These are phyloP conservation scores for Phylloscopus trochiloides DNA, from an alignment of 2,113 vertebrate species.

Conservation along the genomic window DNA sequence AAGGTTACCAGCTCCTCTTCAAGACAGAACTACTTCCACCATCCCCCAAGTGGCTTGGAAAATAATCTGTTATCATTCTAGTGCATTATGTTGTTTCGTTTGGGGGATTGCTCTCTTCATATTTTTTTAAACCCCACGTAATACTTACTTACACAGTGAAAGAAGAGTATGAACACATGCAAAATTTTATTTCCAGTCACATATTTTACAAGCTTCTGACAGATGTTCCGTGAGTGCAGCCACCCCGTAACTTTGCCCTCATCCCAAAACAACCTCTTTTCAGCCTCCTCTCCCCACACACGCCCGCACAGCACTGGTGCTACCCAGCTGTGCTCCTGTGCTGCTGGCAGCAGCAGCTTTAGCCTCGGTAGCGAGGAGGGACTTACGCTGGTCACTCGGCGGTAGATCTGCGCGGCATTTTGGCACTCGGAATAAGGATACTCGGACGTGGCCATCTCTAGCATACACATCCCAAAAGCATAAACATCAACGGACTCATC, in stretches of 20 bases:
- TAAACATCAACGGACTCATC: conserved; percentile 98
- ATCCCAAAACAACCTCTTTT: neutral
- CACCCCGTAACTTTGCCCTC: neutral
- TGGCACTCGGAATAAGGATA: conserved; percentile 99
- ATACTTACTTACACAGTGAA: neutral
- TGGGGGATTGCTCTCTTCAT: rapidly evolving
- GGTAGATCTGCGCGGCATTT: conserved; percentile 99
- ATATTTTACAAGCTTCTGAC: neutral
- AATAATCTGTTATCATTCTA: neutral
- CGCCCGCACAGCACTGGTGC: neutral
- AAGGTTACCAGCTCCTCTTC: neutral
- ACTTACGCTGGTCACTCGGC: conserved; percentile 98
- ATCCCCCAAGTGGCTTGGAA: neutral
- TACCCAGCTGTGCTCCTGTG: neutral
- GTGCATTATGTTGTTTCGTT: neutral
- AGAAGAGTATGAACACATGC: neutral
- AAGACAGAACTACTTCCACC: neutral
- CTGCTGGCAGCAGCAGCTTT: neutral
- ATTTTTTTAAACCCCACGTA: neutral
- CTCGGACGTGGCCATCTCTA: conserved; percentile 99
- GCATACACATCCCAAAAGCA: conserved; percentile 99
- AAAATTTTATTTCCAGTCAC: neutral
- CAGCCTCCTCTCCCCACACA: neutral
- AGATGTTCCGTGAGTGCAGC: neutral
- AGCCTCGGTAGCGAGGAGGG: neutral